Percentiles rank a stretch among this genome's conserved stretches.
Conservation (phyloP, 2,888 invertebrate genomes). For the Drosophila neutralis region DNA sequence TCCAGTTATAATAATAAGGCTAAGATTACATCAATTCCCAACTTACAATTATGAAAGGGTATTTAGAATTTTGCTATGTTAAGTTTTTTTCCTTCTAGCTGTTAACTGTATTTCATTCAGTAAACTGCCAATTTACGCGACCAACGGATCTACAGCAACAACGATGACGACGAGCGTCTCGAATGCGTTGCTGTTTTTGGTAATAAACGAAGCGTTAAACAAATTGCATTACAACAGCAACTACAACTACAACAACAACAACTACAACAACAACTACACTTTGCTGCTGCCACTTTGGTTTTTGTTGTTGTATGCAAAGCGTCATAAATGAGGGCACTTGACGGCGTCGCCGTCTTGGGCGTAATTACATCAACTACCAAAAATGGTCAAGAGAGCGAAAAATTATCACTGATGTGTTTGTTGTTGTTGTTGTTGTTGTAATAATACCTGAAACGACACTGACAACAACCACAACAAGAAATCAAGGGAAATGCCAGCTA, state of each 20-base stretch:
- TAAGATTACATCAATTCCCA: not conserved
- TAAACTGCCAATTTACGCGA: constrained; percentile 40
- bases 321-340: constrained; percentile 73
- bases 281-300: constrained; percentile 30
- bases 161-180: constrained; percentile 26
- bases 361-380: constrained; percentile 73
- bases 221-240: constrained; percentile 78
- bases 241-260: constrained; percentile 50
- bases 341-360: constrained; percentile 61
- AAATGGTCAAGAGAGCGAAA: constrained; percentile 74
- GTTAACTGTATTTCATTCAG: constrained; percentile 37
- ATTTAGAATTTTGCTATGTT: not conserved
- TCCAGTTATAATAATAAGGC: too few relatives aligned
- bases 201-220: constrained; percentile 81
- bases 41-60: constrained; percentile 7
- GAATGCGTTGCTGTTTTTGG: constrained; percentile 73
- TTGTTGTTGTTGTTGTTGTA: constrained; percentile 43
- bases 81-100: not conserved
- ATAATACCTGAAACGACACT: constrained; percentile 25
- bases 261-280: constrained; percentile 30
- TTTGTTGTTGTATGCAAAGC: constrained; percentile 67
- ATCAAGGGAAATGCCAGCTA: constrained; percentile 40
- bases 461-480: constrained; percentile 13
- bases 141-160: constrained; percentile 20
- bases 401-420: constrained; percentile 56